Evolutionary conservation across 2,797 vertebrate genomes (phyloP), one percentile per base, ranked within the genome.

Genomic region (Schizopygopsis pylzovi): DNA sequence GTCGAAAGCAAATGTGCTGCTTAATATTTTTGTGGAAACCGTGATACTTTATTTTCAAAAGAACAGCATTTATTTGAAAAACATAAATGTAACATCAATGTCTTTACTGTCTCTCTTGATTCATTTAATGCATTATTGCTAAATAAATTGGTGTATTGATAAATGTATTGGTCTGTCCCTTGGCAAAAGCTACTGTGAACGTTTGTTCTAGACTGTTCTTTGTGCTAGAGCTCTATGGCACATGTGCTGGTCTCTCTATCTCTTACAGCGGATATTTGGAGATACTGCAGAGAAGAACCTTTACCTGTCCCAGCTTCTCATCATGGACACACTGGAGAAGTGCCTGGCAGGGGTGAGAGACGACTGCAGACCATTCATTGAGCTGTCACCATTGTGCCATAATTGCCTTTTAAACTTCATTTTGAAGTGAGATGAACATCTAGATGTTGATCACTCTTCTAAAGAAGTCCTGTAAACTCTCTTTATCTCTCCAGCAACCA

Each of bases 261-360:
- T 47, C 18, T 76, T 49, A 12, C 93, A 99, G 98, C 96, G 97
- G 92, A 99, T 99, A 96, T 99, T 98, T 95, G 97, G 98, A 90
- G 98, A 99, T 94, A 91, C 96, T 89, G 97, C 97, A 75, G 98
- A 99, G 96, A 99, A 97, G 96, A 99, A 99, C 94, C 96, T 99
- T 37, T 99, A 99, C 95, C 96, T 98, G 90, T 99, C 98, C 91
- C 98, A 99, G 94, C 96, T 99, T 91, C 98, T 99, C 93, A 99
- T 99, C 94, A 96, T 99, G 95, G 98, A 99, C 96, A 99, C 98
- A 91, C 96, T 99, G 96, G 97, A 99, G 94, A 99, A 99, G 96
- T 99, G 98, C 94, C 95, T 99, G 93, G 98, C 97, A 90, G 98
- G 98, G 96, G 98, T 99, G 92, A 97, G 98, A 98, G 91, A 96